Conservation (phyloP, 2,888 invertebrate genomes). For the Antitype chi region DNA sequence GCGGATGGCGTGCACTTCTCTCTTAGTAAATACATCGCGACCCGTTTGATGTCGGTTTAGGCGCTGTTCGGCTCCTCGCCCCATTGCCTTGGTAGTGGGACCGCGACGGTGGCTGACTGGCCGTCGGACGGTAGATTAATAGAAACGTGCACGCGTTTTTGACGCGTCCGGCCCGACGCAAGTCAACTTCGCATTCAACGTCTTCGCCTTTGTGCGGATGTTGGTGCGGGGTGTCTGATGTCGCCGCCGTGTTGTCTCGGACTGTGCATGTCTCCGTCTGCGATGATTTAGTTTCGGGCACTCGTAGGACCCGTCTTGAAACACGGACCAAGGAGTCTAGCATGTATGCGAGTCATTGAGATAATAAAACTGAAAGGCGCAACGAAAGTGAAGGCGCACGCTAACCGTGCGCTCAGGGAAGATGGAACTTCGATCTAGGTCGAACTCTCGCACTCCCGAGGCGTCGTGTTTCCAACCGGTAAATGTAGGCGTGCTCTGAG, state of each 20-base stretch:
- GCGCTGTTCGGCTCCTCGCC: conserved; percentile 66
- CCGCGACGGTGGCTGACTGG: conserved; percentile 3
- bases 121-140: conserved; percentile 63
- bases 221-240: conserved; percentile 71
- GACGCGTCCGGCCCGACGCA: conserved; percentile 76
- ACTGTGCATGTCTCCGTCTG: conserved; percentile 80
- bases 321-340: conserved; percentile 81
- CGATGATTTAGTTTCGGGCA: conserved; percentile 84
- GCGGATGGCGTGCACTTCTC: conserved; percentile 75
- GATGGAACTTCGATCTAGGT: conserved; percentile 83
- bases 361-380: conserved; percentile 90
- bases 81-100: neutral
- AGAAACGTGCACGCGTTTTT: conserved; percentile 70
- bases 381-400: conserved; percentile 91
- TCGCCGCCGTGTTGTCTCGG: conserved; percentile 74
- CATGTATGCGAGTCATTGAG: conserved; percentile 93
- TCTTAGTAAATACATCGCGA: conserved; percentile 89
- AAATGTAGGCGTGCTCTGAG: conserved; percentile 90
- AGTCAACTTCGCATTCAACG: conserved; percentile 72
- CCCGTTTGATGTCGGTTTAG: conserved; percentile 86
- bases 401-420: conserved; percentile 81
- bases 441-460: conserved; percentile 90
- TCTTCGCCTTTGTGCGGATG: conserved; percentile 78
- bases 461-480: conserved; percentile 87
- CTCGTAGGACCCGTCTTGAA: conserved; percentile 93